Evolutionary conservation across 2,797 vertebrate genomes (phyloP), one percentile per base, ranked within the genome.

Genomic region (Acrocephalus scirpaceus): DNA sequence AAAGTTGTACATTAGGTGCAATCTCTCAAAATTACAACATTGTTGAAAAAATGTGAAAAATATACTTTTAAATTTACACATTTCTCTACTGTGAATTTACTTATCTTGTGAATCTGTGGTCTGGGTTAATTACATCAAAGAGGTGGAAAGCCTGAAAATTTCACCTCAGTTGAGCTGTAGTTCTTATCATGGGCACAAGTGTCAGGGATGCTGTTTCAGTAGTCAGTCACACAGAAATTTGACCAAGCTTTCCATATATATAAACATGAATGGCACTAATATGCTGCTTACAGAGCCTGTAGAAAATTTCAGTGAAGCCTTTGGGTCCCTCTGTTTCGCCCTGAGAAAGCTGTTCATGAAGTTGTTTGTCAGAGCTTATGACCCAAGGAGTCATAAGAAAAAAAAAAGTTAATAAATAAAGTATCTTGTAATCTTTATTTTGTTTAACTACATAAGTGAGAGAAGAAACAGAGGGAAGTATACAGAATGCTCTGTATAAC

Each of bases 41-140:
- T 32, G 15, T 51, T 66, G 21, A 73, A 75, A 86, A 50, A 69
- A 56, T 6, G 8, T 62, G 12, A 70, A 61, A 61, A 18, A 66
- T 62, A 19, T 5, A 11, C 8, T 36, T 72, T 51, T 40, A 58
- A 72, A 56, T 27, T 7, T 16, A 11, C 3, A 2, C 1, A 15
- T 58, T 11, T 75, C 5, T 51, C 1, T 80, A 27, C 20, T 86
- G 14, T 75, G 36, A 20, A 47, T 62, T 40, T 77, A 45, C 7
- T 4, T 71, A 0, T 58, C 7, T 48, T 50, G 20, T 4, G 2
- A 13, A 61, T 77, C 11, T 47, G 0, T 71, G 29, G 5, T 23
- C 26, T 3, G 2, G 13, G 8, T 77, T 75, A 78, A 19, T 23
- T 61, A 15, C 8, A 29, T 44, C 20, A 10, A 22, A 72, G 58